Evolutionary conservation across 1,140 invertebrate species (phyloP), one percentile per base, ranked within the genome.

Genomic region (Lucilia sericata): DNA sequence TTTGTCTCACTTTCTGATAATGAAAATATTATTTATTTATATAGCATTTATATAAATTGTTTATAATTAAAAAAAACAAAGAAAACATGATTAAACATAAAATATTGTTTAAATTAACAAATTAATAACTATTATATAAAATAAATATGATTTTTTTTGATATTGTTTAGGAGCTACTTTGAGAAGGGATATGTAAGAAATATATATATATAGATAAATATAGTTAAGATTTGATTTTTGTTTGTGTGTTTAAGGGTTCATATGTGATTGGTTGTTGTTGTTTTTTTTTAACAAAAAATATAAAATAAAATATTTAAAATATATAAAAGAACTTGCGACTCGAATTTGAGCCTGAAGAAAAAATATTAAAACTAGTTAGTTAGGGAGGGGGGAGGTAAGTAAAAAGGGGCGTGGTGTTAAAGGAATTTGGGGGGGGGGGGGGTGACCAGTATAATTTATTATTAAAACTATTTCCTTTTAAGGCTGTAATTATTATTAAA

Each of bases 381-480:
- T n/a, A 60, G 17, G 51, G 51, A 60, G 51, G n/a, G 25, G 25
- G 25, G 3, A 30, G 25, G 25, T 2, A 3, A 30, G 3, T 30
- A 3, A 2, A 30, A 30, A 30, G 25, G 25, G 25, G 25, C 25
- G 25, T 30, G n/a, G n/a, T n/a, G n/a, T n/a, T n/a, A n/a, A n/a
- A n/a, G n/a, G n/a, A n/a, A n/a, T 14, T 55, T 55, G 51, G 51
- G 12, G 51, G 9, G 12, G 13, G 17, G 51, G 51, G 14, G 51
- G 51, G 51, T 60, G 17, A 60, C n/a, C n/a, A 14, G 51, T 60
- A 2, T 60, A 36, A 49, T 49, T 80, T 1, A 49, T 21, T 80
- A 49, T 49, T 21, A 80, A 80, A 80, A 80, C 42, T 80, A 80
- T 49, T 83, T 85, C 84, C 74, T 83, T 82, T 86, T 87, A 85